Percentiles rank a stretch among this genome's conserved stretches.
Conservation (phyloP, 2,113 vertebrate genomes). For the Daboia siamensis region DNA sequence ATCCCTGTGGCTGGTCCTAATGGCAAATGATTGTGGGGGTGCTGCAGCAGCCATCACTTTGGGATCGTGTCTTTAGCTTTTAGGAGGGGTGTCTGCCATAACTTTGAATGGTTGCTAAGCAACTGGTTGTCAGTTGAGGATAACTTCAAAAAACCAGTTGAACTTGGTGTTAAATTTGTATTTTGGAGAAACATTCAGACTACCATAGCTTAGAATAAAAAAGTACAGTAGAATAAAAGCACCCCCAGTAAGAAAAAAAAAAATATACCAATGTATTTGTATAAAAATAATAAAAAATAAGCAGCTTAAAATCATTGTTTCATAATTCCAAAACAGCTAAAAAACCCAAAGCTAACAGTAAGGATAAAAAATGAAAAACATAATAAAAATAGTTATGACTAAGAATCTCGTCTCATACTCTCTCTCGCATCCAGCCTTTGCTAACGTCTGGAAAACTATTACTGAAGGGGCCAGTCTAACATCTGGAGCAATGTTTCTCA, state of each 20-base stretch:
- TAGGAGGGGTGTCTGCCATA: neutral
- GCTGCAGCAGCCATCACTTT: neutral
- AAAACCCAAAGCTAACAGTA: neutral
- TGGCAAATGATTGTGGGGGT: too few relatives aligned
- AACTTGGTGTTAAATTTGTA: neutral
- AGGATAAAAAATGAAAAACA: neutral
- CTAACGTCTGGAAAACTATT: neutral
- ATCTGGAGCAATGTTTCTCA: neutral
- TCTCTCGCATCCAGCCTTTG: neutral
- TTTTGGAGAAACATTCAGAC: neutral
- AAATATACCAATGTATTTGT: neutral
- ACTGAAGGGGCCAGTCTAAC: neutral
- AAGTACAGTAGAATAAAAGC: neutral
- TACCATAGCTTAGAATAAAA: neutral
- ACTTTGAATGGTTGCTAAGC: too few relatives aligned
- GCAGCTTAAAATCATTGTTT: neutral
- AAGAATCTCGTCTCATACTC: neutral
- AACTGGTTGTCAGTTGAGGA: too few relatives aligned
- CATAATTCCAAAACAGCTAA: neutral
- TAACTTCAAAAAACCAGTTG: too few relatives aligned
- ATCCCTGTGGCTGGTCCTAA: too few relatives aligned
- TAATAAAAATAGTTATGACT: neutral
- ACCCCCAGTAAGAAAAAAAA: neutral
- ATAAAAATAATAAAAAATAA: neutral
- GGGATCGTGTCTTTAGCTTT: neutral